Evolutionary conservation across 1,140 invertebrate genomes (phyloP).

Genomic region (Bilobella aurantiaca): DNA sequence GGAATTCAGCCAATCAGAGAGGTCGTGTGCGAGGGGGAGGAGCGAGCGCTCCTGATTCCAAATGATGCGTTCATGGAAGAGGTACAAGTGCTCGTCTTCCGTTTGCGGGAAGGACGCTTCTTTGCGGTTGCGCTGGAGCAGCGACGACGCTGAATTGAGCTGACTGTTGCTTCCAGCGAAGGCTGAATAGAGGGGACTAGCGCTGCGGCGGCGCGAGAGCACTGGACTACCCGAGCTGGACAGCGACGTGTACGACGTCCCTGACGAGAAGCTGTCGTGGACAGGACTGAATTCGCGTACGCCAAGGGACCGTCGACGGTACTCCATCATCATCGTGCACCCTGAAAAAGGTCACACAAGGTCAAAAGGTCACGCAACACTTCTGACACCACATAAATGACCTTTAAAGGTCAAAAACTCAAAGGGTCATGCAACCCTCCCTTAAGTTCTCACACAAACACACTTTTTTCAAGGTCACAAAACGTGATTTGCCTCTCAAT

Average conservation of each 20-base stretch:
- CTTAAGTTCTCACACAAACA: no score
- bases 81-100: constrained; percentile 58
- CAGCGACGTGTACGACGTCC: constrained; percentile 48
- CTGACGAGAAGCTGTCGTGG: constrained; percentile 38
- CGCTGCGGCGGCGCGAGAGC: constrained; percentile 29
- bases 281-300: constrained; percentile 38
- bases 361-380: no score
- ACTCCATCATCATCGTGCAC: no score
- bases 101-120: constrained; percentile 47
- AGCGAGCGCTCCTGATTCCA: constrained; percentile 65
- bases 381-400: no score
- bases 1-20: constrained; percentile 78
- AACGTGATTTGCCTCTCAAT: no score
- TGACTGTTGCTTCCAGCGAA: constrained; percentile 3
- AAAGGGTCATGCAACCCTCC: no score
- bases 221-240: constrained; percentile 38
- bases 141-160: neutral
- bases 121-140: constrained; percentile 27
- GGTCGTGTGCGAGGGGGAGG: constrained; percentile 68
- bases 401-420: no score
- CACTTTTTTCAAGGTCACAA: no score
- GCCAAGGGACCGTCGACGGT: constrained; percentile 16
- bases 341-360: no score
- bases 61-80: constrained; percentile 62
- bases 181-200: constrained; percentile 24